These are phyloP conservation scores for Meganola albula DNA, from an alignment of 2,888 invertebrate genomes.

Conservation along the genomic window DNA sequence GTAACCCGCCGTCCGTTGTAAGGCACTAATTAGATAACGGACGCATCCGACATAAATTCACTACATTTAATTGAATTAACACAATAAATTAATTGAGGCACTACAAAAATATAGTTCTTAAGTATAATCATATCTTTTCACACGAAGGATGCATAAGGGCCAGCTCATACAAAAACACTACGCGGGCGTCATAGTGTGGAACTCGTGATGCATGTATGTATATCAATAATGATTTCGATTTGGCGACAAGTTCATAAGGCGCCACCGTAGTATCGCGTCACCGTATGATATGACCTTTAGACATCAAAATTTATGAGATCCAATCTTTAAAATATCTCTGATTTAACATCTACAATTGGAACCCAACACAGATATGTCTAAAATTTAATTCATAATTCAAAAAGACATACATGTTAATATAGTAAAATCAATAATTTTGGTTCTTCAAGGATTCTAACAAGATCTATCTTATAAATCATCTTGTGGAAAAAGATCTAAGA, in stretches of 20 bases:
- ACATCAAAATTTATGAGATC: too few relatives aligned
- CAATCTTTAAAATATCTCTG: too few relatives aligned
- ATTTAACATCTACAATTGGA: too few relatives aligned
- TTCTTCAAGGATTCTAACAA: slow-evolving; percentile 33
- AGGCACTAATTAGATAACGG: slow-evolving; percentile 69
- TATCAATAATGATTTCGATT: too few relatives aligned
- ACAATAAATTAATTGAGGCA: slow-evolving; percentile 28
- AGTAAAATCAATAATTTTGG: slow-evolving; percentile 33
- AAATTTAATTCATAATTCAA: slow-evolving; percentile 46
- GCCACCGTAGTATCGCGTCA: too few relatives aligned
- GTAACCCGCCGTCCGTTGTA: slow-evolving; percentile 64
- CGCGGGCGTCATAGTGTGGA: too few relatives aligned
- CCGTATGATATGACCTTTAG: too few relatives aligned
- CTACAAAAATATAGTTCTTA: slow-evolving; percentile 59
- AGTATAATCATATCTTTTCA: slow-evolving; percentile 24
- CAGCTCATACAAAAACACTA: too few relatives aligned
- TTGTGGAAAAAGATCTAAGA: slow-evolving; percentile 30
- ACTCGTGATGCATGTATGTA: too few relatives aligned
- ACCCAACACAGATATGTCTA: slow-evolving; percentile 56
- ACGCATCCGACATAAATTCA: slow-evolving; percentile 45
- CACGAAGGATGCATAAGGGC: too few relatives aligned
- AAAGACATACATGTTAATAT: slow-evolving; percentile 50
- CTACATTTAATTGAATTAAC: slow-evolving; percentile 22
- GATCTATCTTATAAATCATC: slow-evolving; percentile 15
- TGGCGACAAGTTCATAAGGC: too few relatives aligned